These are phyloP conservation scores for Apodemia zela DNA, from an alignment of 2,888 invertebrate genomes.

Conservation along the genomic window DNA sequence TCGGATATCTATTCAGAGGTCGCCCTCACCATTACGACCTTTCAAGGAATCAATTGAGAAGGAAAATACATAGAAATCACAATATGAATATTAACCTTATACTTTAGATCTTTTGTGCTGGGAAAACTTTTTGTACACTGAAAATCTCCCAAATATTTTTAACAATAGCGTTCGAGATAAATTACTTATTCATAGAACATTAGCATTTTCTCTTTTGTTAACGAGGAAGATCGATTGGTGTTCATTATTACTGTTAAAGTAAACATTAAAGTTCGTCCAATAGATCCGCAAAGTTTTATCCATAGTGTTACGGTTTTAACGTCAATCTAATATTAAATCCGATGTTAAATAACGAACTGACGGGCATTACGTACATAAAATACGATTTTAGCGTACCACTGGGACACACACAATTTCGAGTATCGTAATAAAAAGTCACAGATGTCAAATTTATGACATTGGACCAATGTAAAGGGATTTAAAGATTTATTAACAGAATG, in stretches of 20 bases:
- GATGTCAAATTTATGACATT: constrained; percentile 78
- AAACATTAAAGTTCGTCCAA: constrained; percentile 32
- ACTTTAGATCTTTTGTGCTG: constrained; percentile 53
- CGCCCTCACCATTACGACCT: constrained; percentile 53
- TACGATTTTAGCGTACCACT: constrained; percentile 75
- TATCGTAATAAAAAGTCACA: constrained; percentile 79
- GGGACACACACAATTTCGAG: constrained; percentile 76
- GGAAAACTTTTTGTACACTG: constrained; percentile 56
- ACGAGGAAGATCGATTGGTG: constrained; percentile 45
- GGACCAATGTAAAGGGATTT: constrained; percentile 79
- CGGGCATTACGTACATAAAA: constrained; percentile 67
- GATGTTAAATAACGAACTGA: constrained; percentile 74
- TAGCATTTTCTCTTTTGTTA: constrained; percentile 57
- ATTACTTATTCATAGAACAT: constrained; percentile 69
- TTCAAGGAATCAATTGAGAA: constrained; percentile 72
- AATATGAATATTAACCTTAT: constrained; percentile 65
- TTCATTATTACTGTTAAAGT: constrained; percentile 22
- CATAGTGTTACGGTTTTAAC: constrained; percentile 38
- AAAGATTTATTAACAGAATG: constrained; percentile 71
- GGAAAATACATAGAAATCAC: constrained; percentile 77
- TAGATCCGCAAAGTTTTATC: constrained; percentile 30
- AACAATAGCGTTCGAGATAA: constrained; percentile 66
- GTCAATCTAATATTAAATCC: constrained; percentile 66
- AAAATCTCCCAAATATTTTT: constrained; percentile 56
- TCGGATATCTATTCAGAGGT: constrained; percentile 72